Evolutionary conservation across 2,113 vertebrate species (phyloP), one percentile per base, ranked within the genome.

Genomic region (Chaenocephalus aceratus): DNA sequence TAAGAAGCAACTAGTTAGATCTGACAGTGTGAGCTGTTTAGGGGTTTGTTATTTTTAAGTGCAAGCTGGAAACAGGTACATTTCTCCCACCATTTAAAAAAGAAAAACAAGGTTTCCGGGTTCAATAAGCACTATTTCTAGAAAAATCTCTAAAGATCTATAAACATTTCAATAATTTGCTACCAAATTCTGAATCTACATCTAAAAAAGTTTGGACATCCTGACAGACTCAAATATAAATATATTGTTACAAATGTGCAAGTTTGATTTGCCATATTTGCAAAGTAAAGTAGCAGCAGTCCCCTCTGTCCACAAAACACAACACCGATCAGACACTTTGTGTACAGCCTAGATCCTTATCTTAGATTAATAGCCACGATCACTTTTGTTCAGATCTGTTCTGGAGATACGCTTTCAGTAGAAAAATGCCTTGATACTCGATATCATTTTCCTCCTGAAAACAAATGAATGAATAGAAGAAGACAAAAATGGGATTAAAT

Each of bases 11-110:
- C 60, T 36, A 70, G 56, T 64, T 48, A 57, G 65, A 75, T 83
- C 67, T 65, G 36, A 69, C 62, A 69, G 76, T 71, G 82, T 23
- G 67, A 88, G 79, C 71, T 75, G 66, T 84, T 83, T 66, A 82
- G 75, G 68, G 51, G 64, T 62, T 45, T 8, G 36, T 65, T 72
- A 84, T 23, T 23, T 77, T 75, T 77, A 64, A 57, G 62, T 23
- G 58, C 67, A n/a, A 51, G 26, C 44, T 48, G 75, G 52, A 63
- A 72, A 62, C 8, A 0, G 75, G 61, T 64, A 14, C 75, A 60
- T 61, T 57, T 70, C 75, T 58, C 48, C 58, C 66, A 49, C 53
- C 45, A 69, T 30, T 30, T 30, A 30, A 30, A 30, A 30, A 30
- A 4, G 2, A 26, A 3, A 3, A 30, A 30, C 4, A 30, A 30